phyloP scores from a whole-genome alignment of 2,797 vertebrate genomes.

The Falco cherrug region DNA sequence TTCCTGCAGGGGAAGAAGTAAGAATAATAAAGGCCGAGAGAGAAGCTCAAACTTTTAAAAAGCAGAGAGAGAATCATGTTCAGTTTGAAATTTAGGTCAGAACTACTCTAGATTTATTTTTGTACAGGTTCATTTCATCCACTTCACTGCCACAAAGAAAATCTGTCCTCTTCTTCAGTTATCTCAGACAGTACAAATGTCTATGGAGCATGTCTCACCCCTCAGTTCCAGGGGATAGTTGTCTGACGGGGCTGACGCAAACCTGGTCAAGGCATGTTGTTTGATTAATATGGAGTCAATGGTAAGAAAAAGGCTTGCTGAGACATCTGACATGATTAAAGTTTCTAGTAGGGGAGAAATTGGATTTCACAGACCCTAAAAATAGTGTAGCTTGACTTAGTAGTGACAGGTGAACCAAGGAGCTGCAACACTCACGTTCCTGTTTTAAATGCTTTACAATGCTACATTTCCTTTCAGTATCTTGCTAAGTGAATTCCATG shows the following conservation, averaged over 20 bases:
- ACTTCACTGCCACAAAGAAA: neutral
- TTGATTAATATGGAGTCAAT: neutral
- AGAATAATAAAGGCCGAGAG: neutral
- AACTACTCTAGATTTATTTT: conserved; percentile 24
- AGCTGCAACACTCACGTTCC: neutral
- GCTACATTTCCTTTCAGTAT: neutral
- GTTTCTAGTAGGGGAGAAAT: neutral
- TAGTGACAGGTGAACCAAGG: neutral
- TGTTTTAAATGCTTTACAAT: neutral
- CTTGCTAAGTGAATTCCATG: neutral
- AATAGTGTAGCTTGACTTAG: neutral
- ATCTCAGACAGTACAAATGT: neutral
- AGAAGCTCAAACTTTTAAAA: neutral
- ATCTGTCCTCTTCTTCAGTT: neutral
- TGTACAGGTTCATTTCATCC: neutral
- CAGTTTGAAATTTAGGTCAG: conserved; percentile 36
- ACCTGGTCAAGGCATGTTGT: neutral
- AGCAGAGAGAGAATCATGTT: neutral
- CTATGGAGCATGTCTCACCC: neutral
- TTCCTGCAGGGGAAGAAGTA: neutral
- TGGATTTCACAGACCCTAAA: neutral
- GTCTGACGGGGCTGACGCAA: neutral
- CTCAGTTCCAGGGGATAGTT: neutral
- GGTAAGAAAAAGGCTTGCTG: neutral
- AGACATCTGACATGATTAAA: neutral